Conservation (phyloP, 1,140 invertebrate genomes). For the Zaprionus ghesquierei region DNA sequence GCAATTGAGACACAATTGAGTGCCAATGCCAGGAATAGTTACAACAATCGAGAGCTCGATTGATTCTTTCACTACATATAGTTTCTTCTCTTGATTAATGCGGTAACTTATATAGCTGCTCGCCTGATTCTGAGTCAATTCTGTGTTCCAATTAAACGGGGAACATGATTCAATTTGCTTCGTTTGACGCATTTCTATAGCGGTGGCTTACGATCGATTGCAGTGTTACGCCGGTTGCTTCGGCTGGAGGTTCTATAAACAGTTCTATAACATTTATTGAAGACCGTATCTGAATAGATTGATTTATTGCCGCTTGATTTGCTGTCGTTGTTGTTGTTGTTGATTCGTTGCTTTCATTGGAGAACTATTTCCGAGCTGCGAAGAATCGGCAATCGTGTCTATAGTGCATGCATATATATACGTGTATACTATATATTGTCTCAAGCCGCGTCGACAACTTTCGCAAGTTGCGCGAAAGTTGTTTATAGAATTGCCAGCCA, state of each 20-base stretch:
- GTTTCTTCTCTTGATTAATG: neutral
- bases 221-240: too few relatives aligned
- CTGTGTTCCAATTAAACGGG: slow-evolving; percentile 43
- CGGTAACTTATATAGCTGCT: neutral
- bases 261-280: slow-evolving; percentile 1
- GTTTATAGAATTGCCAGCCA: slow-evolving; percentile 60
- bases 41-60: neutral
- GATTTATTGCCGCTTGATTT: slow-evolving; percentile 40
- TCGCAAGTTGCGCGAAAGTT: slow-evolving; percentile 64
- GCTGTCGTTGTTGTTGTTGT: neutral
- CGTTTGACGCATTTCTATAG: slow-evolving; percentile 65
- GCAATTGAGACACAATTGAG: slow-evolving; percentile 13
- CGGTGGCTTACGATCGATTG: slow-evolving; percentile 9
- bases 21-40: slow-evolving; percentile 9
- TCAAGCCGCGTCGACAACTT: slow-evolving; percentile 8
- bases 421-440: neutral
- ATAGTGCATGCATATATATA: neutral
- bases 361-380: neutral
- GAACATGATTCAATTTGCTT: slow-evolving; percentile 47
- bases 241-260: too few relatives aligned
- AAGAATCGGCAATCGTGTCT: neutral
- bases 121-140: slow-evolving; percentile 13
- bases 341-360: neutral
- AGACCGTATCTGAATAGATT: slow-evolving; percentile 18
- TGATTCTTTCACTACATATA: neutral